Conservation (phyloP, 2,888 invertebrate genomes). For the Orthosia cruda region DNA sequence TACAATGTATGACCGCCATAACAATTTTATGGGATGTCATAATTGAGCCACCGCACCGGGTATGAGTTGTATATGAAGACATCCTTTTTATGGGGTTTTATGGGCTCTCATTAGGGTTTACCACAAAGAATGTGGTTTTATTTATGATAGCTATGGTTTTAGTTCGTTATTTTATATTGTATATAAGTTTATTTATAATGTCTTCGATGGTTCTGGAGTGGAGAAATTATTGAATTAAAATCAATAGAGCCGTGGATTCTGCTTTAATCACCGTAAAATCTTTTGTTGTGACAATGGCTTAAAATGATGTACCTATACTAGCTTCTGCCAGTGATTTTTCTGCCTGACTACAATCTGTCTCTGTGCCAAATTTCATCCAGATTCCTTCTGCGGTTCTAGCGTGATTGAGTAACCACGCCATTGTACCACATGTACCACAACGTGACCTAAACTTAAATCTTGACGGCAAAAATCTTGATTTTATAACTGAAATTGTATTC, state of each 20-base stretch:
- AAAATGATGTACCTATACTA: too few species aligned
- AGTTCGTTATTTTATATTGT: constrained; percentile 43
- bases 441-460: too few species aligned
- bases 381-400: too few species aligned
- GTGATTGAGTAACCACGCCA: too few species aligned
- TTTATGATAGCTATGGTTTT: constrained; percentile 38
- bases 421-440: too few species aligned
- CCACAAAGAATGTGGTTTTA: constrained; percentile 40
- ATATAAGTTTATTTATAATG: constrained; percentile 12
- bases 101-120: constrained; percentile 44
- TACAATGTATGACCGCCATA: constrained; percentile 44
- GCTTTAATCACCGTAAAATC: background rate
- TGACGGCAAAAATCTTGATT: too few species aligned
- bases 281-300: background rate
- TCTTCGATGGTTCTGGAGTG: background rate
- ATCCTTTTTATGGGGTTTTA: constrained; percentile 51
- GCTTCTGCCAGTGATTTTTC: too few species aligned
- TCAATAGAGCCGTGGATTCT: background rate
- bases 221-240: background rate
- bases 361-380: too few species aligned
- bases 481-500: too few species aligned
- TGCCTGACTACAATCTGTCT: too few species aligned
- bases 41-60: constrained; percentile 46
- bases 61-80: constrained; percentile 37
- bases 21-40: constrained; percentile 58